Percentiles rank a stretch among this genome's conserved stretches.
These are phyloP conservation scores for Pollenia labialis DNA, from an alignment of 2,888 invertebrate species.

Conservation along the genomic window DNA sequence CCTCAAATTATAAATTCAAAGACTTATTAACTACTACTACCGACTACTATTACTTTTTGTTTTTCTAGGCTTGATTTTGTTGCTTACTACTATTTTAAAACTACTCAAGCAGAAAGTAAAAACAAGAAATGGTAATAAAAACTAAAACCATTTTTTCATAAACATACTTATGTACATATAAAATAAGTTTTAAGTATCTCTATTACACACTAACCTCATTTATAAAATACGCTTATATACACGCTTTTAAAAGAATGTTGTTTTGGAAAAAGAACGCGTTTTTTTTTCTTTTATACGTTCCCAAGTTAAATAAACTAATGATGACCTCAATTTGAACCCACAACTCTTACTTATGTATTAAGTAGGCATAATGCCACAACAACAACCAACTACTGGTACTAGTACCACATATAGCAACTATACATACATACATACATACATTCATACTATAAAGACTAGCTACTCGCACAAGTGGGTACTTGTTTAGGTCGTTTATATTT, in stretches of 20 bases:
- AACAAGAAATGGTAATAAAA: slow-evolving; percentile 40
- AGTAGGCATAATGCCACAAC: slow-evolving; percentile 35
- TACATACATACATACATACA: neutral
- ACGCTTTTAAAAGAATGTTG: slow-evolving; percentile 24
- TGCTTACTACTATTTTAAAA: neutral
- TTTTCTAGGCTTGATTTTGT: slow-evolving; percentile 14
- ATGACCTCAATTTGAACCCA: slow-evolving; percentile 68
- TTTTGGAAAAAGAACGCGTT: slow-evolving; percentile 48
- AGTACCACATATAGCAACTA: slow-evolving; percentile 17
- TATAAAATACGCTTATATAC: slow-evolving; percentile 47
- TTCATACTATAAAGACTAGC: neutral
- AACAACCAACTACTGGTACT: slow-evolving; percentile 10
- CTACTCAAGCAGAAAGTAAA: slow-evolving; percentile 64
- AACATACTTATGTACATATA: slow-evolving; percentile 3
- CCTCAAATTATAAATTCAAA: slow-evolving; percentile 60
- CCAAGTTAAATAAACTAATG: slow-evolving; percentile 56
- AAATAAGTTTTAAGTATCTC: slow-evolving; percentile 61
- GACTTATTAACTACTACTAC: neutral
- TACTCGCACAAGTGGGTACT: slow-evolving; percentile 20
- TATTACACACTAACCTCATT: slow-evolving; percentile 68
- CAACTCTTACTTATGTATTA: slow-evolving; percentile 49
- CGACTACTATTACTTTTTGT: neutral
- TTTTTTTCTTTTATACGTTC: slow-evolving; percentile 6
- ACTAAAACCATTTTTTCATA: neutral
- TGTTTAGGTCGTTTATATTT: slow-evolving; percentile 34